Conservation (phyloP, 1,140 invertebrate genomes). For the Zaprionus camerounensis region DNA sequence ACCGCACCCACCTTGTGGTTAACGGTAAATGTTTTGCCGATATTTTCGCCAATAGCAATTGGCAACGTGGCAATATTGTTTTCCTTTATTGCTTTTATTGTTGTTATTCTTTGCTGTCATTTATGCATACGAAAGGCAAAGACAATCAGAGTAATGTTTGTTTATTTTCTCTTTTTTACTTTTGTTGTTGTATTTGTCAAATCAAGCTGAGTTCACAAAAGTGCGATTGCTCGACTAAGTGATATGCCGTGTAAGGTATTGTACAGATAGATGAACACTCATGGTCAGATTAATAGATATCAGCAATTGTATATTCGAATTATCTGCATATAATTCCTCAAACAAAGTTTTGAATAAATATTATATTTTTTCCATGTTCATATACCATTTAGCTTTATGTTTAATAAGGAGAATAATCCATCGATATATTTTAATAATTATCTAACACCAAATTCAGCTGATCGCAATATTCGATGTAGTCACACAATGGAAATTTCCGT, state of each 20-base stretch:
- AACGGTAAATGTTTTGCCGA: slow-evolving; percentile 75
- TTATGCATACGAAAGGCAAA: slow-evolving; percentile 54
- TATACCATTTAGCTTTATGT: too few relatives aligned
- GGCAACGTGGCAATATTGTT: slow-evolving; percentile 27
- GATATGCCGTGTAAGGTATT: slow-evolving; percentile 6
- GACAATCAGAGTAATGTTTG: slow-evolving; percentile 25
- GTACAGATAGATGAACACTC: too few relatives aligned
- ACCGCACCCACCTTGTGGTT: slow-evolving; percentile 45
- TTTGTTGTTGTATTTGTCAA: slow-evolving; percentile 12
- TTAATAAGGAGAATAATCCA: too few relatives aligned
- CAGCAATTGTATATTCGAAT: too few relatives aligned
- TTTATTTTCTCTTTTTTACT: slow-evolving; percentile 15
- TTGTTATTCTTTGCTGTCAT: slow-evolving; percentile 43
- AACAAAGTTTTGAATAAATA: too few relatives aligned
- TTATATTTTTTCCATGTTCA: too few relatives aligned
- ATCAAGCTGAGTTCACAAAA: not conserved
- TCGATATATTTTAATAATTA: too few relatives aligned
- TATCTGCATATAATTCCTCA: too few relatives aligned
- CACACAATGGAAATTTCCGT: too few relatives aligned
- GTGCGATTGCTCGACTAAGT: not conserved
- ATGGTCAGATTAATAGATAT: too few relatives aligned
- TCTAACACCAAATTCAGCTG: too few relatives aligned
- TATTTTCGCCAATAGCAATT: slow-evolving; percentile 76
- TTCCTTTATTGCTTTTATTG: slow-evolving; percentile 23
- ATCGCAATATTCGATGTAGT: too few relatives aligned